These are phyloP conservation scores for Petrocephalus microphthalmus DNA, from an alignment of 2,113 vertebrate genomes.

Conservation along the genomic window DNA sequence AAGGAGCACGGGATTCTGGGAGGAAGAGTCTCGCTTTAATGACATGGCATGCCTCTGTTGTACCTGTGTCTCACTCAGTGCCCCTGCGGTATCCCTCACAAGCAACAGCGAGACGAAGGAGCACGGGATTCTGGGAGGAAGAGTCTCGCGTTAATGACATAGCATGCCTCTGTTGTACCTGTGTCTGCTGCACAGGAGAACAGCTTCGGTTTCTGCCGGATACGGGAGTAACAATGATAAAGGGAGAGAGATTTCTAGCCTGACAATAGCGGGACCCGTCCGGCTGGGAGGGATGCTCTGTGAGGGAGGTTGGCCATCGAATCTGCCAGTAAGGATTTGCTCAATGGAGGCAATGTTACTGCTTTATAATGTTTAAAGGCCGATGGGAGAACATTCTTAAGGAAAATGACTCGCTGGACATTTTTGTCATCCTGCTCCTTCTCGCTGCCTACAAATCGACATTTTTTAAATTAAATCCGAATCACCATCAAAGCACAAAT, in stretches of 20 bases:
- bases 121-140: constrained; percentile 31
- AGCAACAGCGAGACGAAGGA: constrained; percentile 20
- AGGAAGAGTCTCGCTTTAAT: constrained; percentile 16
- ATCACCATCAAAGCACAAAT: neutral
- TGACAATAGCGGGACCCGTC: constrained; percentile 27
- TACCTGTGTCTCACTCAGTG: no score
- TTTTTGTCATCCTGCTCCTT: neutral
- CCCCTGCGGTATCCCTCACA: constrained; percentile 27
- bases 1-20: constrained; percentile 36
- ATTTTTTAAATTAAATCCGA: neutral
- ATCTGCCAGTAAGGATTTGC: neutral
- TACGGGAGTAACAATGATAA: no score
- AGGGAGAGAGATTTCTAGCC: constrained; percentile 11
- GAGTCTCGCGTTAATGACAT: constrained; percentile 1
- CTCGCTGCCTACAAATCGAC: neutral
- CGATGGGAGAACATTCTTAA: neutral
- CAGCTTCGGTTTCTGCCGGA: constrained; percentile 31
- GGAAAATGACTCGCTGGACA: neutral
- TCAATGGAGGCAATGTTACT: neutral
- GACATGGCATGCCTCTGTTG: constrained; percentile 30
- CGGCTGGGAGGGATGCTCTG: neutral
- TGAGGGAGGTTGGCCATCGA: neutral
- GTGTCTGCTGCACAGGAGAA: constrained; percentile 29
- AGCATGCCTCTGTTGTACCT: constrained; percentile 30
- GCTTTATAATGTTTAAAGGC: neutral